Evolutionary conservation across 2,888 invertebrate genomes (phyloP).

Genomic region (Pammene fasciana): DNA sequence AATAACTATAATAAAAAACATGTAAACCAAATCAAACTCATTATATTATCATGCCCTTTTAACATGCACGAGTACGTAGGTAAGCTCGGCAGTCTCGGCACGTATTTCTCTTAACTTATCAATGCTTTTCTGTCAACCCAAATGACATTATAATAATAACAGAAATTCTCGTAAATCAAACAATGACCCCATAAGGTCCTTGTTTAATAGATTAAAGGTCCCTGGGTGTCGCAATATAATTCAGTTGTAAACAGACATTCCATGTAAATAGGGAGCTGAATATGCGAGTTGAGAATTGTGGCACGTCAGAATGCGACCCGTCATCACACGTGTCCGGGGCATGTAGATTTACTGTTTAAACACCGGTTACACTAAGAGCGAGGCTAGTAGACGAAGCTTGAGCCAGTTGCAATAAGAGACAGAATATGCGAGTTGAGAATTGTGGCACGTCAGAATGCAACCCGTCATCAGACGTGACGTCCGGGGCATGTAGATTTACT

Average conservation of each 20-base stretch:
- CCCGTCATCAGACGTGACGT: conserved; percentile 36
- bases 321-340: conserved; percentile 31
- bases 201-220: conserved; percentile 19
- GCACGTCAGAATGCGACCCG: conserved; percentile 36
- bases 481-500: conserved; percentile 6
- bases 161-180: neutral
- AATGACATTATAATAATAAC: no score
- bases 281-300: conserved; percentile 23
- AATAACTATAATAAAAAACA: no score
- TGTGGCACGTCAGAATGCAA: conserved; percentile 33
- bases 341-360: conserved; percentile 9
- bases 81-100: no score
- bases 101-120: no score
- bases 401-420: no score
- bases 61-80: no score
- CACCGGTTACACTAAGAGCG: no score
- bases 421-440: conserved; percentile 23
- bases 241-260: conserved; percentile 30
- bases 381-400: no score
- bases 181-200: neutral
- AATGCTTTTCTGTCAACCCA: no score
- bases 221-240: conserved; percentile 5
- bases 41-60: no score
- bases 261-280: conserved; percentile 30
- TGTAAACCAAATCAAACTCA: no score